These are phyloP conservation scores for Encarsia formosa DNA, from an alignment of 2,888 invertebrate genomes.

Conservation along the genomic window DNA sequence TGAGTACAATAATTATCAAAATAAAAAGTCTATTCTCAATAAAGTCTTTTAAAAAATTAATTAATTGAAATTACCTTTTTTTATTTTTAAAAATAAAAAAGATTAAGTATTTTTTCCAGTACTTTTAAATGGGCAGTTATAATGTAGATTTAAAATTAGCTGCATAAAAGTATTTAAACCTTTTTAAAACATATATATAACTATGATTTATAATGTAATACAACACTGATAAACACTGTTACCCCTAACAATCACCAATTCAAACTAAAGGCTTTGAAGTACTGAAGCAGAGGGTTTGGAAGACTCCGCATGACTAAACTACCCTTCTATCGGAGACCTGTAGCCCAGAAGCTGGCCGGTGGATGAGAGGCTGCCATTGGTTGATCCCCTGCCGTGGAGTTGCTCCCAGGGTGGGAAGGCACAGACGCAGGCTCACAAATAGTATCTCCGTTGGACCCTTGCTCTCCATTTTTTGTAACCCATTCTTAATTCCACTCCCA, in stretches of 20 bases:
- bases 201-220: slow-evolving; percentile 1
- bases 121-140: too few species aligned
- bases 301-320: slow-evolving; percentile 30
- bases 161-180: background rate
- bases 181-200: background rate
- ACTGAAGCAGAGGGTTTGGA: slow-evolving; percentile 17
- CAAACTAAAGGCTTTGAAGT: background rate
- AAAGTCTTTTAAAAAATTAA: too few species aligned
- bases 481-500: slow-evolving; percentile 36
- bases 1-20: too few species aligned
- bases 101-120: too few species aligned
- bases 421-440: slow-evolving; percentile 32
- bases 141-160: background rate
- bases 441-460: slow-evolving; percentile 32
- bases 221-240: slow-evolving; percentile 1
- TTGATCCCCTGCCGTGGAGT: slow-evolving; percentile 37
- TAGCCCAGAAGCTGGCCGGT: slow-evolving; percentile 24
- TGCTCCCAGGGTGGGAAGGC: slow-evolving; percentile 37
- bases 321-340: slow-evolving; percentile 31
- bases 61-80: too few species aligned
- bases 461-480: slow-evolving; percentile 35
- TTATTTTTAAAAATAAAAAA: too few species aligned
- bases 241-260: slow-evolving; percentile 8
- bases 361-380: slow-evolving; percentile 35
- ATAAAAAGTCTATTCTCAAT: too few species aligned